A percentile compares a stretch with the other conserved stretches of the same genome.
These are phyloP conservation scores for Balanococcus diminutus DNA, from an alignment of 2,888 invertebrate genomes.

Conservation along the genomic window DNA sequence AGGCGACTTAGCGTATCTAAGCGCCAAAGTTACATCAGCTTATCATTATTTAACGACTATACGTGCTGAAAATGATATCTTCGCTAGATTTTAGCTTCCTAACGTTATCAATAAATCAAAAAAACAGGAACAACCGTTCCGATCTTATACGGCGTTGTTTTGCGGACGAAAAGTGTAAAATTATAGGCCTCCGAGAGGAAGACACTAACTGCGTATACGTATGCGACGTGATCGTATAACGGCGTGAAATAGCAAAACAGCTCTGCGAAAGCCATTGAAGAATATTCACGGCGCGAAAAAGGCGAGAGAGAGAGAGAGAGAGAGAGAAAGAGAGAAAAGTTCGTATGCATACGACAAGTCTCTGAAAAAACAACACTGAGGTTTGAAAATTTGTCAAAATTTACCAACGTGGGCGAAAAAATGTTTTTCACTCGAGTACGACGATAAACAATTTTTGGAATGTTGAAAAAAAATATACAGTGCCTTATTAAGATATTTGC, in stretches of 20 bases:
- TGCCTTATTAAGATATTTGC: no score
- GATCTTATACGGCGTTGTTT: not conserved
- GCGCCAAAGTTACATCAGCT: constrained; percentile 4
- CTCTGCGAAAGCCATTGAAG: not conserved
- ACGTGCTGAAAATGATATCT: constrained; percentile 27
- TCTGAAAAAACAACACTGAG: no score
- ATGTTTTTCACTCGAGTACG: no score
- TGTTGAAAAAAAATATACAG: no score
- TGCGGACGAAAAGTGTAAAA: not conserved
- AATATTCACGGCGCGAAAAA: not conserved
- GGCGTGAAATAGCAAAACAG: not conserved
- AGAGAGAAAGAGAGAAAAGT: no score
- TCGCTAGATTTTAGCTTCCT: not conserved
- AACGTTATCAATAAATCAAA: constrained; percentile 31
- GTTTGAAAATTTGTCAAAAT: no score
- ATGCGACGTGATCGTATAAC: not conserved
- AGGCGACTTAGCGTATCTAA: not conserved
- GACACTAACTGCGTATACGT: not conserved
- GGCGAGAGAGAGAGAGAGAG: not conserved
- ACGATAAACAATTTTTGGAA: no score
- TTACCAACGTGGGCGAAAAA: no score
- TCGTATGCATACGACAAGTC: no score
- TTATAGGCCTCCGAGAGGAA: not conserved
- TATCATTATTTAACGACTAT: constrained; percentile 23
- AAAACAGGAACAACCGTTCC: not conserved